phyloP scores from a whole-genome alignment of 2,797 vertebrate genomes.

The Acanthurus tractus region DNA sequence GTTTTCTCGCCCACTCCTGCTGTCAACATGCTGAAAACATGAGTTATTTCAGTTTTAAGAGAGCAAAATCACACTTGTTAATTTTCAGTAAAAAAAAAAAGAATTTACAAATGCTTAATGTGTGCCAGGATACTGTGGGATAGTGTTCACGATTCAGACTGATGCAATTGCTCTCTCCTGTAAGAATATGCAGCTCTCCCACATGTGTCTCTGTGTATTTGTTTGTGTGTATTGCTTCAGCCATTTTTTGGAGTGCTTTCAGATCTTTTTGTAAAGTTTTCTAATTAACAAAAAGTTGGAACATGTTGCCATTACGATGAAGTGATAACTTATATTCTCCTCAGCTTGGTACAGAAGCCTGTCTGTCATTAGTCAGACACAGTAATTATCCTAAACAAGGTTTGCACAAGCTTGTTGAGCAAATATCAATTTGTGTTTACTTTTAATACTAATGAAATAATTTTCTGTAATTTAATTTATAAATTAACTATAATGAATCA shows the following conservation, averaged over 20 bases:
- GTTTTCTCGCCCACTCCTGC: no score
- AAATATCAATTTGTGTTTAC: neutral
- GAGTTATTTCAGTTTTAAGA: neutral
- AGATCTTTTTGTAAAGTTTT: neutral
- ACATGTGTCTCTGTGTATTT: constrained; percentile 10
- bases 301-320: neutral
- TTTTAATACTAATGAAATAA: neutral
- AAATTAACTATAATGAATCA: neutral
- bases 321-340: neutral
- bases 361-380: constrained; percentile 10
- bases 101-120: constrained; percentile 22
- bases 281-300: constrained; percentile 2
- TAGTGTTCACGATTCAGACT: constrained; percentile 49
- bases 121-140: constrained; percentile 25
- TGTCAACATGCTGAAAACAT: no score
- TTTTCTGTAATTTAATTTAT: neutral
- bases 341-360: neutral
- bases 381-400: constrained; percentile 4
- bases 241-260: constrained; percentile 1
- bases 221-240: constrained; percentile 1
- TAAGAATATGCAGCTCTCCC: constrained; percentile 33
- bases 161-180: constrained; percentile 49
- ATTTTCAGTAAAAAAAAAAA: constrained; percentile 12
- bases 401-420: constrained; percentile 1
- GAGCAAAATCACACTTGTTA: constrained; percentile 13